phyloP scores from a whole-genome alignment of 35 echinoderm and acorn worm genomes.

The Anneissia japonica region DNA sequence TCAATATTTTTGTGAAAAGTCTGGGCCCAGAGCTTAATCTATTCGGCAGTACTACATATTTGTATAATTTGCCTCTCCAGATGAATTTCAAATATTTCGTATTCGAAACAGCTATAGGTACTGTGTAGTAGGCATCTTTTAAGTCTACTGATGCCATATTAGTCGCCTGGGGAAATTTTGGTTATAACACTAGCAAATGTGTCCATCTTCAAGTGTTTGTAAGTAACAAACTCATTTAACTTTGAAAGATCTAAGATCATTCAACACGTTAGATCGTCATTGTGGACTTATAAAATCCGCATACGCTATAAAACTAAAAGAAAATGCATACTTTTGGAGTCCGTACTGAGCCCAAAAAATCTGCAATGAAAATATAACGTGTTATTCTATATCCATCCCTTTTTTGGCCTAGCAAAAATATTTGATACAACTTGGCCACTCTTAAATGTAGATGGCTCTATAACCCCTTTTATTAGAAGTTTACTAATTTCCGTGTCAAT shows the following conservation, averaged over 20 bases:
- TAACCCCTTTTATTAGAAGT: neutral
- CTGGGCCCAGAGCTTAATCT: neutral
- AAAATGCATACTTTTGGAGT: too few species aligned
- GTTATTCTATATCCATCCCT: neutral
- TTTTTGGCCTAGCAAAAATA: neutral
- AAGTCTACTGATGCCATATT: neutral
- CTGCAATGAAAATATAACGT: too few species aligned
- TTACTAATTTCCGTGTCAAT: neutral
- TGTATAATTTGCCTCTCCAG: too few species aligned
- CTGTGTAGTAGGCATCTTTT: too few species aligned
- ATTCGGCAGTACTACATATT: too few species aligned
- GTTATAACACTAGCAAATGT: neutral
- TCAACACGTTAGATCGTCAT: too few species aligned
- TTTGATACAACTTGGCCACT: neutral
- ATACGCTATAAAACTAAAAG: too few species aligned
- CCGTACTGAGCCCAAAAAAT: too few species aligned
- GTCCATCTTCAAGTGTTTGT: constrained; percentile 7
- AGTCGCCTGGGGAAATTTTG: neutral
- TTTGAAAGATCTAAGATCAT: neutral
- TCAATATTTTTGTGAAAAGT: constrained; percentile 31
- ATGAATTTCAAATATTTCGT: too few species aligned
- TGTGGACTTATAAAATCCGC: too few species aligned
- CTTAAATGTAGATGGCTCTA: neutral
- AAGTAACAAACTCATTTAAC: neutral
- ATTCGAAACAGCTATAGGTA: too few species aligned